These are phyloP conservation scores for Melanotaenia boesemani DNA, from an alignment of 2,797 vertebrate genomes.

Conservation along the genomic window DNA sequence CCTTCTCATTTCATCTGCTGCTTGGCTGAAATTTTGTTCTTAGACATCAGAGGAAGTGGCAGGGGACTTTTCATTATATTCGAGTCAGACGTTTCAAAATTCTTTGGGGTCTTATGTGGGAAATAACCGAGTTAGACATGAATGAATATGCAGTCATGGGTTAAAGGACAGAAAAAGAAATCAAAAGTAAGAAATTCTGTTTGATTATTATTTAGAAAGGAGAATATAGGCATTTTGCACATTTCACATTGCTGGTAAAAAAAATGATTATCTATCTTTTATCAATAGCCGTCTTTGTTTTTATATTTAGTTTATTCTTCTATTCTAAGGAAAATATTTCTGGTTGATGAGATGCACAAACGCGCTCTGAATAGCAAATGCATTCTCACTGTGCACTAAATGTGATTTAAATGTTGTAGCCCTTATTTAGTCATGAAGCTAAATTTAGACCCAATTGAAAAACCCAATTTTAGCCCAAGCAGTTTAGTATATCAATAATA, in stretches of 20 bases:
- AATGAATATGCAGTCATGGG: background rate
- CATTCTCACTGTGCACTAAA: too few species aligned
- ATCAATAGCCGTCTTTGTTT: background rate
- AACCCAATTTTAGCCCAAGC: too few species aligned
- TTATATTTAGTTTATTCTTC: background rate
- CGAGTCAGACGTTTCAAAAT: slow-evolving; percentile 13
- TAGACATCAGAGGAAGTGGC: slow-evolving; percentile 15
- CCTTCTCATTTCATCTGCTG: slow-evolving; percentile 14
- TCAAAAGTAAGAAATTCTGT: background rate
- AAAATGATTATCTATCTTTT: background rate
- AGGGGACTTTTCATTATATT: slow-evolving; percentile 4
- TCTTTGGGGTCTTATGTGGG: background rate
- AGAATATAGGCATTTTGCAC: too few species aligned
- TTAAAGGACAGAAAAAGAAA: background rate
- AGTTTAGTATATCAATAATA: too few species aligned
- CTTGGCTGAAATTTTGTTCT: slow-evolving; percentile 7
- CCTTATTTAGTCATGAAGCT: too few species aligned
- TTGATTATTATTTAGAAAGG: background rate
- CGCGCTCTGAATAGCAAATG: slow-evolving; percentile 64
- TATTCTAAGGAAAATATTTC: slow-evolving; percentile 45
- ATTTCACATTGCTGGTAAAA: background rate
- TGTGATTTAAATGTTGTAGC: too few species aligned
- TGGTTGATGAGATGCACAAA: slow-evolving; percentile 41
- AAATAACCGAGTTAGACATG: background rate
- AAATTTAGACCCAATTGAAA: too few species aligned